Base-by-base conservation (phyloP, 2,113 vertebrate genomes). In the human region DNA sequence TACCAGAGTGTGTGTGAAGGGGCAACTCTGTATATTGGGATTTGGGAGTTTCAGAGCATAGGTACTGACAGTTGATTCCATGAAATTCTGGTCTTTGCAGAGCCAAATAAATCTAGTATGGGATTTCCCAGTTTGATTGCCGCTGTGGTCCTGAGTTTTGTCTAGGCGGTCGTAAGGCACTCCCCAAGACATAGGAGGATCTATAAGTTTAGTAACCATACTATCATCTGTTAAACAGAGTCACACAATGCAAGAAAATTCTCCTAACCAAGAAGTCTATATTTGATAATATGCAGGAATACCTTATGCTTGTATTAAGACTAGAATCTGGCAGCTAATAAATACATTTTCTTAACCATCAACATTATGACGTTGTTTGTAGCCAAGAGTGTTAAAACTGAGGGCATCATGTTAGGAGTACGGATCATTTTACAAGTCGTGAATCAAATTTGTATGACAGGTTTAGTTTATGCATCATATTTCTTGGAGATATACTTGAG, bases 401-500 rank as follows among this genome's bases (percentile, higher is more conserved):
- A 92, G 16, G 83, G 1, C 17, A 52, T 22, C 8, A 6, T 7
- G 5, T 18, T 48, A 50, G 52, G 40, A 48, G 27, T 3, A 88
- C 4, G 17, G 8, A 66, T 59, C 9, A n/a, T 75, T 88, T 40
- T 43, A 72, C 1, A 79, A 78, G 3, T 52, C 20, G 23, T n/a
- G 32, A 64, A 27, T 48, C 20, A 72, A 52, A 35, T 81, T 55
- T 72, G 12, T 32, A 61, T 12, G 38, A 9, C 14, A 40, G 3
- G 7, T 76, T 4, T 84, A 32, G 7, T 25, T 64, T 43, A 81
- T n/a, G 22, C 17, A 52, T 16, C 32, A 32, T 6, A n/a, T 76
- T 87, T 16, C 43, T 40, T 32, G 93, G 83, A 96, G 14, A 90
- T 12, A 48, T 25, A 82, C 10, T 89, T 92, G 30, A 76, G 5